These are phyloP conservation scores for Lysandra bellargus DNA, from an alignment of 2,888 invertebrate species.

Conservation along the genomic window DNA sequence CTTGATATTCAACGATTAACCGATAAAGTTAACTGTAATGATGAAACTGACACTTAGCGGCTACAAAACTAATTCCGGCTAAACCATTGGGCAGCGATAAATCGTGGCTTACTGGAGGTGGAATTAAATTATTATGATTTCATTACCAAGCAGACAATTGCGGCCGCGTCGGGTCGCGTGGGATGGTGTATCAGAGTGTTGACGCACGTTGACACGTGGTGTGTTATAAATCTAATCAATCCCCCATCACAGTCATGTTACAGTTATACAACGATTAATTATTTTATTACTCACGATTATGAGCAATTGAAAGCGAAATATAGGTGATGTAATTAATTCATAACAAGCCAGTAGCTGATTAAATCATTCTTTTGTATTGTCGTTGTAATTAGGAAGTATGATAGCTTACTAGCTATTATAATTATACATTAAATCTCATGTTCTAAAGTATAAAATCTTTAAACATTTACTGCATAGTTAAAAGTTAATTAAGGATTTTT, in stretches of 20 bases:
- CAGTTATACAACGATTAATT: conserved; percentile 26
- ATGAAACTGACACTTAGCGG: background rate
- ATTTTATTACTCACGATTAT: background rate
- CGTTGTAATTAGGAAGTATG: too few species aligned
- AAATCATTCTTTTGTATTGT: too few species aligned
- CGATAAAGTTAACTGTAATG: background rate
- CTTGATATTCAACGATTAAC: too few species aligned
- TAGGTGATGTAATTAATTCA: background rate
- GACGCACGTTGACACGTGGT: conserved; percentile 30
- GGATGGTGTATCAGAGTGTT: background rate
- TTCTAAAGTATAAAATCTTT: too few species aligned
- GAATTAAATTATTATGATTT: conserved; percentile 17
- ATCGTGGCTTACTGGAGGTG: background rate
- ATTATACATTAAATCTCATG: too few species aligned
- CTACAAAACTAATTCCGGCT: background rate
- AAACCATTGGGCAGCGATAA: background rate
- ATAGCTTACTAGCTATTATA: too few species aligned
- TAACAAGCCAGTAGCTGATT: background rate
- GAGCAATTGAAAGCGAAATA: background rate
- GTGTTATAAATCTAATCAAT: conserved; percentile 41
- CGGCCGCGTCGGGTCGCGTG: background rate
- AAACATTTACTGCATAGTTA: too few species aligned
- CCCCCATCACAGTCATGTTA: conserved; percentile 41
- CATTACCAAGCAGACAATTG: background rate
- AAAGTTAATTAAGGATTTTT: too few species aligned